Base-by-base conservation (phyloP, 2,888 invertebrate species). In the Pseudanteris insignis region DNA sequence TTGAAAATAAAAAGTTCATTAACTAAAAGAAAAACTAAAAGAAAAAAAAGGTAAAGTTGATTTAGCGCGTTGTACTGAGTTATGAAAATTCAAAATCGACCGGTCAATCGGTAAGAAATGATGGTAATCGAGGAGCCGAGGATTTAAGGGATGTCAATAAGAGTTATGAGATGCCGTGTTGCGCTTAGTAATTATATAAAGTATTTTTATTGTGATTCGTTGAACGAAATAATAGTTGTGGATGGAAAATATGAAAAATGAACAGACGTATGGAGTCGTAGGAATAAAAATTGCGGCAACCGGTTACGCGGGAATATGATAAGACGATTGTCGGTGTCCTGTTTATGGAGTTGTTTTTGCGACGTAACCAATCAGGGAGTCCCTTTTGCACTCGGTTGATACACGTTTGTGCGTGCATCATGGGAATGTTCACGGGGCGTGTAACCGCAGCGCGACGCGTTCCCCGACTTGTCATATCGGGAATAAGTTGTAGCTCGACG, bases 401-500 rank as follows among this genome's bases (percentile, higher is more conserved):
- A 53, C 41, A 41, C 41, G 37, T 33, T 51, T 63, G 63, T 66
- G 65, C 57, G 62, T 47, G 60, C 65, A 59, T 34, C 67, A 66
- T 76, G 76, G 76, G 76, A 77, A 77, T 70, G 71, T 55, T 71
- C 72, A 67, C 37, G 64, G 53, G 70, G 71, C 76, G 71, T 75
- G 75, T 69, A 74, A 75, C 76, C 76, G 70, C 74, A 74, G 53
- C 36, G 50, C 34, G 29, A 15, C 43, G 21, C 24, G 25, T 33
- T 26, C 41, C 30, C 14, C 36, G 12, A 9, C 34, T 32, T 24
- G 40, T 34, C 40, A 38, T 46, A 40, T 40, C 25, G 36, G 12
- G 44, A 41, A 44, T 37, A 36, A 44, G 38, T 47, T 43, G 30
- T 55, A 61, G 59, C 11, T 32, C 58, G 55, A 44, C 10, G 29